Percentiles rank a stretch among this genome's conserved stretches.
These are phyloP conservation scores for Gonocerus acuteangulatus DNA, from an alignment of 2,888 invertebrate species.

Conservation along the genomic window DNA sequence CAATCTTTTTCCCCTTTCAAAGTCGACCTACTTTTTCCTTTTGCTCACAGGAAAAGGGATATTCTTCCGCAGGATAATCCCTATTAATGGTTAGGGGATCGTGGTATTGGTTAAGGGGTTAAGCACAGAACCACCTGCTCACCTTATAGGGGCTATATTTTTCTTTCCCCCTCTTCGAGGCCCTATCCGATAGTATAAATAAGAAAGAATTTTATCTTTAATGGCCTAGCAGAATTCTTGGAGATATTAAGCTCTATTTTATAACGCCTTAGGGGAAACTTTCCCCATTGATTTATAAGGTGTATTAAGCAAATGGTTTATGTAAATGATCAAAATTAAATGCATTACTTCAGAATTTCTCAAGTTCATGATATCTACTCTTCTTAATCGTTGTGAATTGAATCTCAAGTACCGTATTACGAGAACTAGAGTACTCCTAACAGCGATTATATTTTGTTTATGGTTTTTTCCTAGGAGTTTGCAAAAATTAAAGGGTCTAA, in stretches of 20 bases:
- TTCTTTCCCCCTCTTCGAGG: not conserved
- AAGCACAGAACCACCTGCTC: slow-evolving; percentile 3
- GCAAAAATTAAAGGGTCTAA: no score
- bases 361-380: no score
- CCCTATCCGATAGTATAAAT: slow-evolving; percentile 25
- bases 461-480: no score
- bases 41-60: no score
- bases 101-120: not conserved
- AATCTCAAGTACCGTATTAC: no score
- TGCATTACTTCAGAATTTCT: slow-evolving; percentile 34
- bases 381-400: no score
- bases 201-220: slow-evolving; percentile 31
- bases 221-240: slow-evolving; percentile 28
- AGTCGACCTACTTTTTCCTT: no score
- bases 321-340: slow-evolving; percentile 34
- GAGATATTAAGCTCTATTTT: slow-evolving; percentile 33
- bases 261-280: slow-evolving; percentile 28
- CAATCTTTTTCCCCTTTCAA: no score
- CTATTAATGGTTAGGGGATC: no score
- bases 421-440: no score
- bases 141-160: slow-evolving; percentile 1
- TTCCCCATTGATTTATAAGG: slow-evolving; percentile 32
- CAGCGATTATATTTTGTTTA: no score
- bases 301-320: slow-evolving; percentile 34
- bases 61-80: no score